These are phyloP conservation scores for Hypanus sabinus DNA, from an alignment of 2,113 vertebrate species.

Conservation along the genomic window DNA sequence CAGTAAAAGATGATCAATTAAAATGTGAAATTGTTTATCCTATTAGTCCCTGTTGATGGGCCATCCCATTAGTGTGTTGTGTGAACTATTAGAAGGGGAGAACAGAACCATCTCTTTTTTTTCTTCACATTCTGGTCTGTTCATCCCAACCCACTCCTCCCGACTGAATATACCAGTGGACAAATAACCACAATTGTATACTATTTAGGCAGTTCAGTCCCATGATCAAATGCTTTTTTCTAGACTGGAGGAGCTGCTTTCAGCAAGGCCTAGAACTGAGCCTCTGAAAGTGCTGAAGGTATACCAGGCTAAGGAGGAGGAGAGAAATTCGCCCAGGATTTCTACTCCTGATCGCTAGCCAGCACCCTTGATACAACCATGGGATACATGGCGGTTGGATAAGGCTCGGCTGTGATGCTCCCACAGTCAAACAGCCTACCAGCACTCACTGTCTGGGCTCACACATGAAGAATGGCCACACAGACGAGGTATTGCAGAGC, in stretches of 20 bases:
- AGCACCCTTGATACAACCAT: background rate
- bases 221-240: background rate
- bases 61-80: background rate
- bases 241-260: background rate
- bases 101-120: too few relatives aligned
- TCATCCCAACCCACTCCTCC: background rate
- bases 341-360: background rate
- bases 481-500: background rate
- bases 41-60: background rate
- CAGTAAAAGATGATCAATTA: background rate
- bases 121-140: too few relatives aligned
- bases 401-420: background rate
- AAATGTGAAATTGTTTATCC: background rate
- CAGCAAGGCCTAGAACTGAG: background rate
- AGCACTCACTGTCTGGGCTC: slow-evolving; percentile 23
- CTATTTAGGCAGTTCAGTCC: background rate
- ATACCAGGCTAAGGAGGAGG: background rate
- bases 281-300: background rate
- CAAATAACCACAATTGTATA: background rate
- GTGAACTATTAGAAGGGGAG: background rate
- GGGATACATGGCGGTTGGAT: background rate
- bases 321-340: background rate
- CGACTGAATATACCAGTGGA: background rate
- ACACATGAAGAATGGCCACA: slow-evolving; percentile 14
- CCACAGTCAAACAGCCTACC: slow-evolving; percentile 6